A percentile compares a stretch with the other conserved stretches of the same genome.
These are phyloP conservation scores for Lutjanus campechanus DNA, from an alignment of 2,797 vertebrate genomes.

Conservation along the genomic window DNA sequence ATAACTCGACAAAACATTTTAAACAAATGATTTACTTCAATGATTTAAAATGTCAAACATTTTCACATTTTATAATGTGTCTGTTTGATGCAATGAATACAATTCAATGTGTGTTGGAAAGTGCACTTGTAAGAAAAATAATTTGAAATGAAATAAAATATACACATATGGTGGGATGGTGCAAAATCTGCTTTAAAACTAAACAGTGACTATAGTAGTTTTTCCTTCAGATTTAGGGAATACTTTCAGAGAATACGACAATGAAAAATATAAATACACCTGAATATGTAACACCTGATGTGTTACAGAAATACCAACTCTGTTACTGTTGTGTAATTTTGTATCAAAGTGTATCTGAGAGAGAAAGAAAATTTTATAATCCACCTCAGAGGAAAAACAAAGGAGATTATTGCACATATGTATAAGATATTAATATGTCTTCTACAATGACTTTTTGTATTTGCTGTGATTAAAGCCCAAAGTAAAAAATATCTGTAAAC, in stretches of 20 bases:
- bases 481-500: conserved; percentile 26
- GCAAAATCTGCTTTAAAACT: conserved; percentile 22
- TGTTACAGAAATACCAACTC: conserved; percentile 15
- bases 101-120: conserved; percentile 16
- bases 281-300: neutral
- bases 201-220: neutral
- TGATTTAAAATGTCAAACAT: neutral
- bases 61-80: conserved; percentile 20
- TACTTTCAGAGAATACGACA: neutral
- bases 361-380: conserved; percentile 47
- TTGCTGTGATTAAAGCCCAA: conserved; percentile 41
- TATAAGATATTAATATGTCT: conserved; percentile 56
- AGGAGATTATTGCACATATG: conserved; percentile 57
- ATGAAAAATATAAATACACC: conserved; percentile 14
- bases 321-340: conserved; percentile 38
- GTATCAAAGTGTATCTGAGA: conserved; percentile 21
- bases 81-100: conserved; percentile 3
- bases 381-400: conserved; percentile 54
- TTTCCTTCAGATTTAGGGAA: neutral
- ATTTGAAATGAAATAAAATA: conserved; percentile 2
- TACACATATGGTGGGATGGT: neutral
- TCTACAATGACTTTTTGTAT: conserved; percentile 37
- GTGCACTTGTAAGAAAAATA: neutral
- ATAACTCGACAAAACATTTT: conserved; percentile 2
- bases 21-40: neutral